These are phyloP conservation scores for Sympetrum striolatum DNA, from an alignment of 2,888 invertebrate genomes.

Conservation along the genomic window DNA sequence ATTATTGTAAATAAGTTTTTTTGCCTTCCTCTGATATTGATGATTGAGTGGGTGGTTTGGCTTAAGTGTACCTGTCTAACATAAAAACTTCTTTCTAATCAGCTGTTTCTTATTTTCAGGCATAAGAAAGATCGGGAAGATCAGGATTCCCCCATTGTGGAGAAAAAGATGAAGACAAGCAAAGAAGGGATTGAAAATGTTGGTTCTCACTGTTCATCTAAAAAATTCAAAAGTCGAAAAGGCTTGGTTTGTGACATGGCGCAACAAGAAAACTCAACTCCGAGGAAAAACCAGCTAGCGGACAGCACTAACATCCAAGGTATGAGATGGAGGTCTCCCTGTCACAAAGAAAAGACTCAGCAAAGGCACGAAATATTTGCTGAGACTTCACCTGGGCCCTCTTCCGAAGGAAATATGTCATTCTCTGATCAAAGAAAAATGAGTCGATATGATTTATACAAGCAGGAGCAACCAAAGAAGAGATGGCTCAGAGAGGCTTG, in stretches of 20 bases:
- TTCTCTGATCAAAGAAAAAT: neutral
- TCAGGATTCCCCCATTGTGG: slow-evolving; percentile 55
- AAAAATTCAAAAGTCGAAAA: slow-evolving; percentile 61
- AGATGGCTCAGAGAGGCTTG: slow-evolving; percentile 67
- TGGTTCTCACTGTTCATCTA: slow-evolving; percentile 52
- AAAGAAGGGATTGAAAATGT: slow-evolving; percentile 59
- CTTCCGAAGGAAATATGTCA: neutral
- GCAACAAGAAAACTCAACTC: slow-evolving; percentile 57
- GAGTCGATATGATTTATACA: slow-evolving; percentile 37
- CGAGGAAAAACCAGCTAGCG: slow-evolving; percentile 45
- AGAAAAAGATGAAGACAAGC: slow-evolving; percentile 60
- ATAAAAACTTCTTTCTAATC: too few species aligned
- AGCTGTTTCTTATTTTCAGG: slow-evolving; percentile 44
- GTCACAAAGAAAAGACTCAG: neutral
- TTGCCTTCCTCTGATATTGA: too few species aligned
- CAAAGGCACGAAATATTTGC: neutral
- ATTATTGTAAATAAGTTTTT: too few species aligned
- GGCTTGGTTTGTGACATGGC: slow-evolving; percentile 59
- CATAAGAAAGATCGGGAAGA: slow-evolving; percentile 58
- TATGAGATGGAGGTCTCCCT: slow-evolving; percentile 1
- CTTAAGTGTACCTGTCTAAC: too few species aligned
- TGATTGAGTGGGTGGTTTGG: too few species aligned
- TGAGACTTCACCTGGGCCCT: slow-evolving; percentile 4
- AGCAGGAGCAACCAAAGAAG: slow-evolving; percentile 63
- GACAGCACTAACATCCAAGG: slow-evolving; percentile 32